Percentiles rank a stretch among this genome's conserved stretches.
phyloP scores from a whole-genome alignment of 1,140 invertebrate species.

The Drosophila leontia region DNA sequence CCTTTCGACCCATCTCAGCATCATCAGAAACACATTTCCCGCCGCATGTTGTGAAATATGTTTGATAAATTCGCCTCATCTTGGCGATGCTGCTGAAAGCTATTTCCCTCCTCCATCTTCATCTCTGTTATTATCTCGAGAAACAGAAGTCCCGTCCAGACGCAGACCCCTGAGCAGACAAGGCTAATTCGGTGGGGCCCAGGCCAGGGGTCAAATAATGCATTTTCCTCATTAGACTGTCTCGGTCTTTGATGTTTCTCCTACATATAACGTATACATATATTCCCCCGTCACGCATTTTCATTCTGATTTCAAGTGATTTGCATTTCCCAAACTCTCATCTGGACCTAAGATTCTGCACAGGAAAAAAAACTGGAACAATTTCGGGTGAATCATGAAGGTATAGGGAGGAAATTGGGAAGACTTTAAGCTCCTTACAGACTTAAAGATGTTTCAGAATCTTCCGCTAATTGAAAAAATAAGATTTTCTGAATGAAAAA shows the following conservation, averaged over 20 bases:
- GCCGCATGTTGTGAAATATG: conserved; percentile 64
- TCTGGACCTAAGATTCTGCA: conserved; percentile 14
- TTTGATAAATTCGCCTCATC: conserved; percentile 58
- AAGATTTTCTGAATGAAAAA: neutral
- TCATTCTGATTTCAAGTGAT: conserved; percentile 68
- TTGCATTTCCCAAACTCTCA: conserved; percentile 56
- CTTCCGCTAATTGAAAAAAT: neutral
- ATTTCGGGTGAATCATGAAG: neutral
- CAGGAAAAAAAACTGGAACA: conserved; percentile 6
- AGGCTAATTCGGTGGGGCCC: conserved; percentile 53
- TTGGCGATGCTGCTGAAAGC: conserved; percentile 58
- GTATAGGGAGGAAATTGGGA: too few relatives aligned
- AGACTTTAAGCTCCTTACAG: neutral
- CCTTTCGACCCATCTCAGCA: conserved; percentile 43
- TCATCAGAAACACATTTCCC: conserved; percentile 67
- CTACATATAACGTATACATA: conserved; percentile 21
- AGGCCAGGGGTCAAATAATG: conserved; percentile 69
- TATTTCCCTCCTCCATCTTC: conserved; percentile 52
- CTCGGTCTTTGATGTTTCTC: conserved; percentile 69
- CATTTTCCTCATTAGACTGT: conserved; percentile 68
- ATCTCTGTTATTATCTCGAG: neutral
- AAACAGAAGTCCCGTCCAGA: conserved; percentile 39
- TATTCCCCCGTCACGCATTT: conserved; percentile 2
- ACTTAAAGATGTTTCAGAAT: neutral
- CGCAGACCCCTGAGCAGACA: conserved; percentile 12